These are phyloP conservation scores for Dunckerocampus dactyliophorus DNA, from an alignment of 2,113 vertebrate species.

Conservation along the genomic window DNA sequence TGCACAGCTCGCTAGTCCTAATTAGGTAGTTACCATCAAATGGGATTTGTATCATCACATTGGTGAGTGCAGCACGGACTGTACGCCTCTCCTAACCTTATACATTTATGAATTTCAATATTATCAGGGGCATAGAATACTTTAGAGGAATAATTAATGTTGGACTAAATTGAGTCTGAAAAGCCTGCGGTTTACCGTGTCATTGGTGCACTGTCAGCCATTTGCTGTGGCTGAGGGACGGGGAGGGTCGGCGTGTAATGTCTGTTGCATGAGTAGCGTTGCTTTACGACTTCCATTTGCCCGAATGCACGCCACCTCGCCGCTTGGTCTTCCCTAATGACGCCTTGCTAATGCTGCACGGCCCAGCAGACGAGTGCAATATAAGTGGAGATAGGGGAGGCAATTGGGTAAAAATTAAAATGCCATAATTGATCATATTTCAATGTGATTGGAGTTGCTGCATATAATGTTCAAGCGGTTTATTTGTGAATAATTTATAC, in stretches of 20 bases:
- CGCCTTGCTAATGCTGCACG: constrained; percentile 64
- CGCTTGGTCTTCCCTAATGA: constrained; percentile 67
- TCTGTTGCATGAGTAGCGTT: constrained; percentile 62
- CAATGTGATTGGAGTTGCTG: constrained; percentile 53
- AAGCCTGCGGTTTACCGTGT: constrained; percentile 65
- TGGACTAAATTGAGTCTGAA: constrained; percentile 69
- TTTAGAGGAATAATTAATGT: constrained; percentile 74
- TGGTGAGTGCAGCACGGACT: constrained; percentile 59
- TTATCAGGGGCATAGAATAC: constrained; percentile 59
- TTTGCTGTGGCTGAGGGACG: constrained; percentile 58
- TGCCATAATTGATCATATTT: constrained; percentile 68
- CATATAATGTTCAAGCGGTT: constrained; percentile 45
- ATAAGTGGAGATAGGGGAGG: constrained; percentile 60
- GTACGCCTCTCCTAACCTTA: constrained; percentile 52
- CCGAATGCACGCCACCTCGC: constrained; percentile 57
- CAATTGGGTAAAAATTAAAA: constrained; percentile 69
- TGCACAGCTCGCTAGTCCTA: constrained; percentile 58
- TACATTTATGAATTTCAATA: constrained; percentile 66
- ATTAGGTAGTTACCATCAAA: constrained; percentile 66
- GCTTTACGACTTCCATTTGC: constrained; percentile 74
- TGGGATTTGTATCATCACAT: constrained; percentile 62
- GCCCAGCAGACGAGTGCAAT: constrained; percentile 52
- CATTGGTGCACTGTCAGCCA: constrained; percentile 62
- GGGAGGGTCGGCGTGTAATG: constrained; percentile 71
- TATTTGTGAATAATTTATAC: constrained; percentile 57